Base-by-base conservation (phyloP, 2,797 vertebrate species). In the Pseudopleuronectes americanus region DNA sequence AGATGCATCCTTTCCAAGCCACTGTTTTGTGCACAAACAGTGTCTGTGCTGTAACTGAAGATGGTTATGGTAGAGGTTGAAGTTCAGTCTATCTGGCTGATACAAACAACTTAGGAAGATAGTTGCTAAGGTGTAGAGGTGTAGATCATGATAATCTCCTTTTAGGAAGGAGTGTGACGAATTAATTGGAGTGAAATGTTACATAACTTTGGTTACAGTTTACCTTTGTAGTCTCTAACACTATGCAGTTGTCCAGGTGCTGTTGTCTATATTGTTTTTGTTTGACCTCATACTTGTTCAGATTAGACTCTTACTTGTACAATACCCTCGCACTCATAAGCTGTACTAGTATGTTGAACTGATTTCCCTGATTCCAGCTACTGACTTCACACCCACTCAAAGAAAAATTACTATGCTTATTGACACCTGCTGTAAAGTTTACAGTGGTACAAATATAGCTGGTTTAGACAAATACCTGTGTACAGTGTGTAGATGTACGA, bases 41-140 rank as follows among this genome's bases (percentile, higher is more conserved):
- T 4, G 60, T 47, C 53, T 36, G 31, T 13, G 64, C 57, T 47
- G 21, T 41, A 43, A 38, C 43, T 22, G 55, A 53, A 62, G 28
- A 60, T 5, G 33, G 48, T 6, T 4, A 4, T 6, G 41, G 4
- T 16, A 43, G 41, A 43, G 14, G 41, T 43, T 41, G 14, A 41
- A 43, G 16, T 68, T 43, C 64, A 68, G 58, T 36, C 59, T 31
- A 17, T 55, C 16, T 53, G 33, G 16, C 8, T 21, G n/a, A 23
- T 8, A 24, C 16, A 45, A 5, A 71, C 79, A 21, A 68, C 56
- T 72, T 58, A 74, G 76, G 57, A 57, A 74, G 74, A 22, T 31
- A 55, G n/a, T 4, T 28, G 49, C 22, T 24, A 6, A 24, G 7
- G 28, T 9, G 8, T 10, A 2, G 2, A 33, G 8, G 8, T 33